phyloP scores from a whole-genome alignment of 2,888 invertebrate genomes.

The Aspidiotus destructor region DNA sequence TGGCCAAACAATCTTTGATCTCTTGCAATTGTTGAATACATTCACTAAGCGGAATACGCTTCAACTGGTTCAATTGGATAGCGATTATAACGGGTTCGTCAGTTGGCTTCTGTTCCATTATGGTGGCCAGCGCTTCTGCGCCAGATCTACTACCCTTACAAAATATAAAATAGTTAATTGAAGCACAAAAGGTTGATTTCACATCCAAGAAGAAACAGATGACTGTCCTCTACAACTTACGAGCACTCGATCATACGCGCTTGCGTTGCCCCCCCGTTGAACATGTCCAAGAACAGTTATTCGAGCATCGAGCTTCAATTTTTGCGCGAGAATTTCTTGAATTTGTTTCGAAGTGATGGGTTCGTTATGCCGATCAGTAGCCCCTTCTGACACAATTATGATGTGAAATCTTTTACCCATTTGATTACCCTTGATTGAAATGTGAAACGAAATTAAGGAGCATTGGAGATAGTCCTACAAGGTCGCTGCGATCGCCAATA shows the following conservation, averaged over 20 bases:
- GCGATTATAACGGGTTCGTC: conserved; percentile 20
- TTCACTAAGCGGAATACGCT: not conserved
- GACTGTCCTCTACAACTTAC: conserved; percentile 47
- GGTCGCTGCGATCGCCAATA: not conserved
- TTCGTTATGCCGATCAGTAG: conserved; percentile 85
- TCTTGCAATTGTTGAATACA: conserved; percentile 3
- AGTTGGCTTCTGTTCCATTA: conserved; percentile 11
- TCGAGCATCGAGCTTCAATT: conserved; percentile 88
- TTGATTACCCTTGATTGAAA: conserved; percentile 57
- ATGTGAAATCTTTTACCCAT: conserved; percentile 93
- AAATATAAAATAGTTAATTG: not conserved
- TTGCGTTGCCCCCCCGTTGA: conserved; percentile 95
- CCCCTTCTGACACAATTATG: conserved; percentile 95
- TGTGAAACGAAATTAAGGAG: not conserved
- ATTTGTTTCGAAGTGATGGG: conserved; percentile 89
- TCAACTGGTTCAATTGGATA: not conserved
- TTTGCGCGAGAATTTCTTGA: conserved; percentile 76
- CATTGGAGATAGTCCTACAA: not conserved
- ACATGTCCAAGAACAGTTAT: conserved; percentile 97
- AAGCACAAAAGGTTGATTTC: too few relatives aligned
- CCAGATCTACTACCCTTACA: conserved; percentile 24
- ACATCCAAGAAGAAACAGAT: too few relatives aligned
- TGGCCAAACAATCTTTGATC: not conserved
- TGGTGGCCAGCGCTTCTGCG: conserved; percentile 8
- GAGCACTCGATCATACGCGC: conserved; percentile 94